These are phyloP conservation scores for Halyomorpha halys DNA, from an alignment of 1,140 invertebrate genomes.

Conservation along the genomic window DNA sequence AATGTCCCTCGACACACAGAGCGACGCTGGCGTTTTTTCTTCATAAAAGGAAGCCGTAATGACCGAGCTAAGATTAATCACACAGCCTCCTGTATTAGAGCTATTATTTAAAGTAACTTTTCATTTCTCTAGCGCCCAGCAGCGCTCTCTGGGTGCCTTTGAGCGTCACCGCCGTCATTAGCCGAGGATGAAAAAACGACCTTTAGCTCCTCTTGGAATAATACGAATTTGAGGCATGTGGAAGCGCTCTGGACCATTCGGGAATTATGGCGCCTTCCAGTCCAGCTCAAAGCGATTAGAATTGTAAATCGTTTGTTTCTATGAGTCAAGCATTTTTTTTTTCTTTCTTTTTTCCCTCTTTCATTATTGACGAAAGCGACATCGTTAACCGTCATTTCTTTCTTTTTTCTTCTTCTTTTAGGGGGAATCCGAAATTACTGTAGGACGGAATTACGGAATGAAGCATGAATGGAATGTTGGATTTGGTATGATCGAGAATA, in stretches of 20 bases:
- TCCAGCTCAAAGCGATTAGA: too few species aligned
- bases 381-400: too few species aligned
- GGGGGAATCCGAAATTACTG: too few species aligned
- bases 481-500: too few species aligned
- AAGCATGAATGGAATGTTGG: too few species aligned
- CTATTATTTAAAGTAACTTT: conserved; percentile 26
- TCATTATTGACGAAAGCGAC: too few species aligned
- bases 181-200: background rate
- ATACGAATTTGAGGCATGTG: conserved; percentile 13
- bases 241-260: background rate
- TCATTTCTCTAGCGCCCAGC: conserved; percentile 17
- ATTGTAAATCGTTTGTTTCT: too few species aligned
- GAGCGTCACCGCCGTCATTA: conserved; percentile 9
- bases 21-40: conserved; percentile 6
- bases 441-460: too few species aligned
- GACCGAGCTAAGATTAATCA: conserved; percentile 21
- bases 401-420: too few species aligned
- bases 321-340: too few species aligned
- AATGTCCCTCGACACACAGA: conserved; percentile 18
- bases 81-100: conserved; percentile 16
- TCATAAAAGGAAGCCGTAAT: conserved; percentile 22
- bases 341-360: too few species aligned
- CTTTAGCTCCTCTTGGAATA: background rate
- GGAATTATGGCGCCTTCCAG: background rate
- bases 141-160: background rate